These are phyloP conservation scores for Steinernema feltiae DNA, from an alignment of 1,140 invertebrate genomes.

Conservation along the genomic window DNA sequence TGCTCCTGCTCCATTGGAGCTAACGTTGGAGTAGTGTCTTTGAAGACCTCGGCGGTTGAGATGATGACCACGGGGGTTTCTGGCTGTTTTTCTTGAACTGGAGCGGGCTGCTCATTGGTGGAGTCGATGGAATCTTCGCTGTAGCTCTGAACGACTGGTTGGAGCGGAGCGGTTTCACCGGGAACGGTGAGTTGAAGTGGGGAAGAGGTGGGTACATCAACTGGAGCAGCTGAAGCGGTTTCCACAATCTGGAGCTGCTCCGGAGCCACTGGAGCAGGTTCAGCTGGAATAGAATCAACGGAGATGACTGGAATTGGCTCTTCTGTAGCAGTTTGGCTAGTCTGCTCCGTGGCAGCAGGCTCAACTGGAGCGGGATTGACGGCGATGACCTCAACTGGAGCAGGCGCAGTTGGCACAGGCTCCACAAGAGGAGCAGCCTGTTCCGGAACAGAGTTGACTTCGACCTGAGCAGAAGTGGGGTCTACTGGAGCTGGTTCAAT, in stretches of 20 bases:
- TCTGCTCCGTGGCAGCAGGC: too few species aligned
- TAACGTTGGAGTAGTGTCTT: not conserved
- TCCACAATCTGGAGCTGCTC: not conserved
- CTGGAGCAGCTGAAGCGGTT: not conserved
- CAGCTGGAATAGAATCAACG: not conserved
- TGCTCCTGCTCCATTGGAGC: not conserved
- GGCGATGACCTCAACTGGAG: too few species aligned
- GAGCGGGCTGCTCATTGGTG: not conserved
- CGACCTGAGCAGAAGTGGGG: too few species aligned
- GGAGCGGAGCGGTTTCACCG: not conserved
- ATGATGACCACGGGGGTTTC: not conserved
- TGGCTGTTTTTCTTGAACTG: not conserved
- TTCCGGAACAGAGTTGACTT: too few species aligned
- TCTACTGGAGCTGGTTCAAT: too few species aligned
- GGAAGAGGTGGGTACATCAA: not conserved
- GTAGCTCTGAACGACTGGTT: not conserved
- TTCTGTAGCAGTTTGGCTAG: too few species aligned
- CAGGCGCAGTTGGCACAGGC: not conserved
- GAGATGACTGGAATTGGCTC: not conserved
- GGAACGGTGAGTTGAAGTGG: not conserved
- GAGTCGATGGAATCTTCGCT: not conserved
- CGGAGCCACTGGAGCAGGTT: not conserved
- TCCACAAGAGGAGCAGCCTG: not conserved
- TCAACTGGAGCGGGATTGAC: not conserved
- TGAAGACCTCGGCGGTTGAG: not conserved